Evolutionary conservation across 2,113 vertebrate species (phyloP), one percentile per base, ranked within the genome.

Genomic region (Pseudonaja textilis): DNA sequence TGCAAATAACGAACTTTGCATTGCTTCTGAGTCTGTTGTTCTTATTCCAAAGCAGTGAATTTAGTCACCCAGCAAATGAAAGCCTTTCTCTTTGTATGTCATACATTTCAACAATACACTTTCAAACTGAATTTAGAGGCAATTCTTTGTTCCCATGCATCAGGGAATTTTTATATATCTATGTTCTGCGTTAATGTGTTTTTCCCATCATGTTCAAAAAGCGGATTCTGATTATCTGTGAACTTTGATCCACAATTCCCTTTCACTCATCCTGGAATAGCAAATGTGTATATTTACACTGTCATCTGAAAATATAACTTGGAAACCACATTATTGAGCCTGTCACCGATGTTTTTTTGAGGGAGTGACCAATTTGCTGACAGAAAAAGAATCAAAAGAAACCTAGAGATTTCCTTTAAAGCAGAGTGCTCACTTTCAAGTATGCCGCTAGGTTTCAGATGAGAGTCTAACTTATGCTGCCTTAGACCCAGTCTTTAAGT

Each of bases 221-320:
- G 85, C 93, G 87, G 87, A 61, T 94, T 94, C 89, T 95, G 95
- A 96, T 97, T 97, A 94, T 95, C 94, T 93, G n/a, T 96, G 90
- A 93, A 94, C 92, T 61, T 93, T 93, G 95, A 96, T 94, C 94
- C 92, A 95, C 90, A 92, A 88, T 86, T 93, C 92, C 93, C 94
- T 93, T 96, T 94, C 86, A 94, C 96, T 96, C 96, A 92, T 95
- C 61, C 92, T 93, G 94, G 93, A 96, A 97, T 94, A 97, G 89
- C 42, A 97, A 96, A 96, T 95, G 89, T 95, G 54, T 94, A 91
- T 95, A 89, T 95, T 97, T 96, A 96, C 93, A 92, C 69, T 96
- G 95, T 95, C 95, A 96, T 94, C 92, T 93, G 93, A 95, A 95
- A 95, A 96, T 94, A 95, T 94, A 95, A 95, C 93, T 87, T 89